phyloP scores from a whole-genome alignment of 1,140 invertebrate genomes.

The Drosophila auraria region DNA sequence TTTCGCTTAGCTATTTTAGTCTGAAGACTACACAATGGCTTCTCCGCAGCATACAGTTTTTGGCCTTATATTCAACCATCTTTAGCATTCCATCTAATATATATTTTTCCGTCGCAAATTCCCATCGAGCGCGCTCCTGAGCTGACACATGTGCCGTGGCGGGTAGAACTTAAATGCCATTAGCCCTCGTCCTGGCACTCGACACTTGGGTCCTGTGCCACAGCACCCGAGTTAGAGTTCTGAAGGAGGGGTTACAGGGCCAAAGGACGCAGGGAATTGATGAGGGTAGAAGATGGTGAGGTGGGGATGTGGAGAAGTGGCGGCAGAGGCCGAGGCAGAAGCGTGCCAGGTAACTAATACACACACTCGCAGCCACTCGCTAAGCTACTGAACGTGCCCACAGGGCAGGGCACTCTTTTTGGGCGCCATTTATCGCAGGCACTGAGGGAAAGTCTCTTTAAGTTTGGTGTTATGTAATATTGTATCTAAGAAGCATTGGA shows the following conservation, averaged over 20 bases:
- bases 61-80: slow-evolving; percentile 7
- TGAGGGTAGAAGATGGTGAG: neutral
- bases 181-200: slow-evolving; percentile 66
- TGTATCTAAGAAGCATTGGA: too few relatives aligned
- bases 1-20: slow-evolving; percentile 7
- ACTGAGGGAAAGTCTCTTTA: neutral
- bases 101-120: slow-evolving; percentile 14
- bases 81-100: slow-evolving; percentile 28
- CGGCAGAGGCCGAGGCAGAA: slow-evolving; percentile 41
- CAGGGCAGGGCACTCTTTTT: slow-evolving; percentile 30
- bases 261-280: slow-evolving; percentile 9
- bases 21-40: slow-evolving; percentile 22
- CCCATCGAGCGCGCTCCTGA: slow-evolving; percentile 33
- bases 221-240: slow-evolving; percentile 24
- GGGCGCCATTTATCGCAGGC: slow-evolving; percentile 11
- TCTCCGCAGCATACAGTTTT: neutral
- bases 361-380: slow-evolving; percentile 44
- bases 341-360: slow-evolving; percentile 77
- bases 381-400: slow-evolving; percentile 74
- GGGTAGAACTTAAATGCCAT: slow-evolving; percentile 78
- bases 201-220: slow-evolving; percentile 51
- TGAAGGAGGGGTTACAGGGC: neutral
- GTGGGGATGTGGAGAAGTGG: neutral
- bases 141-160: slow-evolving; percentile 38
- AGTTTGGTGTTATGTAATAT: too few relatives aligned